phyloP scores from a whole-genome alignment of 2,888 invertebrate genomes.

The Cephalotes varians region DNA sequence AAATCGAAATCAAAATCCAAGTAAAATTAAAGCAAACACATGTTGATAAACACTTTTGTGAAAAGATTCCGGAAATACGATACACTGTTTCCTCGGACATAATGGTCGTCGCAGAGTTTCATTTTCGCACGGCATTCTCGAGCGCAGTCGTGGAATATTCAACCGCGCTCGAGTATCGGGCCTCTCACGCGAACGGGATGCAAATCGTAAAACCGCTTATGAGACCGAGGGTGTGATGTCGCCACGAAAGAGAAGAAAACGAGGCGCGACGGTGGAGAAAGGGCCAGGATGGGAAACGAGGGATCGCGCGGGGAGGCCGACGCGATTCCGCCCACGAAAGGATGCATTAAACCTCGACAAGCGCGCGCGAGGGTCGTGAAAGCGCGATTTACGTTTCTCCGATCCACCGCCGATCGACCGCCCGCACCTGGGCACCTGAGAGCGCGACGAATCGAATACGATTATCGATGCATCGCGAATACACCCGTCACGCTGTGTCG shows the following conservation, averaged over 20 bases:
- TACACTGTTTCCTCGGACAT: background rate
- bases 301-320: constrained; percentile 29
- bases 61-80: background rate
- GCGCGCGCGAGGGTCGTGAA: constrained; percentile 49
- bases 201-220: constrained; percentile 72
- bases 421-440: constrained; percentile 39
- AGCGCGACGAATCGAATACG: constrained; percentile 56
- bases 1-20: background rate
- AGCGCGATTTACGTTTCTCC: constrained; percentile 56
- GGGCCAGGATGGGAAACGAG: background rate
- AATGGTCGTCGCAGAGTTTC: background rate
- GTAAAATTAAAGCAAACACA: background rate
- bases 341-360: constrained; percentile 76
- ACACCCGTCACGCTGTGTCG: constrained; percentile 35
- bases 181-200: constrained; percentile 56
- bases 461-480: constrained; percentile 64
- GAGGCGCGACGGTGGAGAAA: background rate
- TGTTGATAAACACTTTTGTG: background rate
- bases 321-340: constrained; percentile 77
- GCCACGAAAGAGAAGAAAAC: constrained; percentile 23
- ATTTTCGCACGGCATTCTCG: constrained; percentile 1
- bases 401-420: constrained; percentile 45
- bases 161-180: constrained; percentile 23
- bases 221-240: constrained; percentile 60
- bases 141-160: constrained; percentile 46